phyloP scores from a whole-genome alignment of 1,140 invertebrate genomes.

The Pseudachorutes palmiensis region DNA sequence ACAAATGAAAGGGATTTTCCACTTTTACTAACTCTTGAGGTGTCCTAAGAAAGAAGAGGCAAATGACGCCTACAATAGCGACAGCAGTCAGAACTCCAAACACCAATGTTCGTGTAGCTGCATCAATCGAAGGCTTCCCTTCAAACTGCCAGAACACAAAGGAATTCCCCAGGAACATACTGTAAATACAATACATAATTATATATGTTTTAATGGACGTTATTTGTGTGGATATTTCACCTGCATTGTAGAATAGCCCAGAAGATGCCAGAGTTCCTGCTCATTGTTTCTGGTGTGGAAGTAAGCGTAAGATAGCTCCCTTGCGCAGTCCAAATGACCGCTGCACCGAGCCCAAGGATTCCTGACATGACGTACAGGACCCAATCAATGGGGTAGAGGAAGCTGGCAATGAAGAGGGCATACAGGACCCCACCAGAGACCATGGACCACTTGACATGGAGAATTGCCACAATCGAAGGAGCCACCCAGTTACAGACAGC shows the following conservation, averaged over 20 bases:
- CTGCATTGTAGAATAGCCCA: conserved; percentile 90
- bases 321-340: conserved; percentile 76
- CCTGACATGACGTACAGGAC: conserved; percentile 74
- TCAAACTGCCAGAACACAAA: conserved; percentile 87
- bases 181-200: conserved; percentile 55
- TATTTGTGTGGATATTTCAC: conserved; percentile 46
- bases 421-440: conserved; percentile 68
- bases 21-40: conserved; percentile 32
- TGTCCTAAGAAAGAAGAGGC: conserved; percentile 57
- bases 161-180: conserved; percentile 84
- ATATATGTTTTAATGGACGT: no score
- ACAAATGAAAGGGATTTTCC: background rate
- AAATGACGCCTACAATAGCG: conserved; percentile 56
- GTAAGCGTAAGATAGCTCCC: conserved; percentile 88
- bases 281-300: conserved; percentile 75
- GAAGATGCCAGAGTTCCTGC: conserved; percentile 87
- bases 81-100: conserved; percentile 63
- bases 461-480: conserved; percentile 74
- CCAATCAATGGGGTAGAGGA: conserved; percentile 72
- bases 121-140: conserved; percentile 60
- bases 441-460: conserved; percentile 76
- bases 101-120: conserved; percentile 57
- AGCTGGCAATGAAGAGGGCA: conserved; percentile 44
- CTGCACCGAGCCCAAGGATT: conserved; percentile 79
- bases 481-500: conserved; percentile 86